Evolutionary conservation across 2,888 invertebrate species (phyloP).

Genomic region (Amblyteles armatorius): DNA sequence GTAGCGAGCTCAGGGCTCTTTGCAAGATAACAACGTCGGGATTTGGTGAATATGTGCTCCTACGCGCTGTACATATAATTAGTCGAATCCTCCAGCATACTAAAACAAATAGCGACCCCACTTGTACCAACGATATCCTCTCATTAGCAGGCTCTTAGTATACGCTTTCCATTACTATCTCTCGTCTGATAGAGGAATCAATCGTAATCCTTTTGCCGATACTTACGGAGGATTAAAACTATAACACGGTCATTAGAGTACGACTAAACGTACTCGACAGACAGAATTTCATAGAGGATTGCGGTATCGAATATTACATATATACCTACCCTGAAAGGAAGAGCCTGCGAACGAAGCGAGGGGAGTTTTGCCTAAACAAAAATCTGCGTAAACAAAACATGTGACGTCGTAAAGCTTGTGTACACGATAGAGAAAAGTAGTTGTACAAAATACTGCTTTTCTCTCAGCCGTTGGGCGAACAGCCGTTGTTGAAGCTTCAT

Average conservation of each 20-base stretch:
- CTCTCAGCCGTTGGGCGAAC: neutral
- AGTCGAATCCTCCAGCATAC: neutral
- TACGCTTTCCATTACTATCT: neutral
- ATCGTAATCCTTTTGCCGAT: conserved; percentile 30
- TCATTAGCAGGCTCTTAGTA: neutral
- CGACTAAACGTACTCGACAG: neutral
- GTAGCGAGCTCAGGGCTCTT: neutral
- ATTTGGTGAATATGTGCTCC: neutral
- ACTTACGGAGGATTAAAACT: conserved; percentile 16
- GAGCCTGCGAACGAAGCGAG: neutral
- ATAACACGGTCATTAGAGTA: neutral
- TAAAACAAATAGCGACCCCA: neutral
- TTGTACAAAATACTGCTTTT: neutral
- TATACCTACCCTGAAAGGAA: neutral
- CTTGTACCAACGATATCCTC: neutral
- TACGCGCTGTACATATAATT: neutral
- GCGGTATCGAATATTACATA: neutral
- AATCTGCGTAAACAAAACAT: neutral
- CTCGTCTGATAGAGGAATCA: neutral
- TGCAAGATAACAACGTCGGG: neutral
- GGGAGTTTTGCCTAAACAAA: neutral
- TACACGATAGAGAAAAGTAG: neutral
- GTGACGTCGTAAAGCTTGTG: neutral
- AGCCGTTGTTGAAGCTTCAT: conserved; percentile 22
- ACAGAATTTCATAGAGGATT: neutral